phyloP scores from a whole-genome alignment of 2,797 vertebrate species.

The Sebastes cheni region DNA sequence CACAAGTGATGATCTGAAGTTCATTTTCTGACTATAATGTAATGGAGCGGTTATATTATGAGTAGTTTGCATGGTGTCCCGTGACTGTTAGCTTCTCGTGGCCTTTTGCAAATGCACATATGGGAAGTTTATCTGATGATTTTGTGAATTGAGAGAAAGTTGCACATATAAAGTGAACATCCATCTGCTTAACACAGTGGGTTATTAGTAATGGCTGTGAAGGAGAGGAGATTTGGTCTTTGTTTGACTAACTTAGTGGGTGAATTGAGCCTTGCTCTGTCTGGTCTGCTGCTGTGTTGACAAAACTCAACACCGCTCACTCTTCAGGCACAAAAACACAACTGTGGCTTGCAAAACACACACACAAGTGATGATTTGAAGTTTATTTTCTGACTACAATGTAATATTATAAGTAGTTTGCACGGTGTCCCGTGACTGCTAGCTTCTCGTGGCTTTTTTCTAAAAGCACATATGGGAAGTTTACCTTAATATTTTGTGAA shows the following conservation, averaged over 20 bases:
- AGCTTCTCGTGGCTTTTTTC: not conserved
- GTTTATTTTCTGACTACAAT: not conserved
- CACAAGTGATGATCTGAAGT: too few relatives aligned
- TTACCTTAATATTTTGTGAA: accelerated
- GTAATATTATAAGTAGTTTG: too few relatives aligned
- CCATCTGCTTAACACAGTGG: accelerated
- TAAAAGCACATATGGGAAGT: not conserved
- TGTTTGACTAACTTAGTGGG: conserved; percentile 46
- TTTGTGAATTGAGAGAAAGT: too few relatives aligned
- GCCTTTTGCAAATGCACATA: too few relatives aligned
- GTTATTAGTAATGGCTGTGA: too few relatives aligned
- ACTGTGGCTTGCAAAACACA: not conserved
- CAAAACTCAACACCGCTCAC: conserved; percentile 9
- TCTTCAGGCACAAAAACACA: not conserved
- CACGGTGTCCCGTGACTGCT: conserved; percentile 41
- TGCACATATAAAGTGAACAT: too few relatives aligned
- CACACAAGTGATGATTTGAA: not conserved
- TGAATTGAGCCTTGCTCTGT: not conserved
- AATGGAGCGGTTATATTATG: too few relatives aligned
- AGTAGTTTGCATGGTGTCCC: too few relatives aligned
- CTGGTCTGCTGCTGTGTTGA: conserved; percentile 32
- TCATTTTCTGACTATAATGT: too few relatives aligned
- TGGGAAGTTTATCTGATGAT: too few relatives aligned
- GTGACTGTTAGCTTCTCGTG: too few relatives aligned
- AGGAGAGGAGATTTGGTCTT: conserved; percentile 26